Conservation (phyloP, 2,113 vertebrate species). For the Plecotus auritus region DNA sequence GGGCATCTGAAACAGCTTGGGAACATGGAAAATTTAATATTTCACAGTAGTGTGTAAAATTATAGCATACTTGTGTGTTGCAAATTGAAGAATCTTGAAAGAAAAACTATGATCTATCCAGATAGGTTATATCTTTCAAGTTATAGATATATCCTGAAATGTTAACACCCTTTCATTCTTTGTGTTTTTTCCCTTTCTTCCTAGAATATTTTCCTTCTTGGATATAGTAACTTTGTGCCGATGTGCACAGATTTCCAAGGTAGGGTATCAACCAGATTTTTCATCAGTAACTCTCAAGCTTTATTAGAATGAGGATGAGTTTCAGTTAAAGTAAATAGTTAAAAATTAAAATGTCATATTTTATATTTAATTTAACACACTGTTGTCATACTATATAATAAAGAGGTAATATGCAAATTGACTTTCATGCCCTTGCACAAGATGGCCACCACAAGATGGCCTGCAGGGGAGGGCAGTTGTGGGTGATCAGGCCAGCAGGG, state of each 20-base stretch:
- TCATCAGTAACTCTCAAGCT: not conserved
- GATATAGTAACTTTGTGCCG: conserved; percentile 96
- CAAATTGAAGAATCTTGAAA: not conserved
- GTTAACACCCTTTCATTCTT: conserved; percentile 28
- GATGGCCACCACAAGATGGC: too few relatives aligned
- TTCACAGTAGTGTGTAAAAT: not conserved
- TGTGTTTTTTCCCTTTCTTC: conserved; percentile 68
- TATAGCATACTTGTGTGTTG: not conserved
- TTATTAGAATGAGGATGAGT: not conserved
- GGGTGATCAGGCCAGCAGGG: too few relatives aligned
- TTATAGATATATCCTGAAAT: not conserved
- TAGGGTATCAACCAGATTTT: conserved; percentile 74
- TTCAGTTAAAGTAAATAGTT: conserved; percentile 33
- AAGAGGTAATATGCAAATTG: too few relatives aligned
- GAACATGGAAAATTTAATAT: not conserved
- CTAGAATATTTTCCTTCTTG: conserved; percentile 97
- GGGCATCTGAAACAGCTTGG: not conserved
- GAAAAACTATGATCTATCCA: not conserved
- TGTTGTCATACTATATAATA: not conserved
- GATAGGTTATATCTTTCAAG: conserved; percentile 15
- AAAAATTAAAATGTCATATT: not conserved
- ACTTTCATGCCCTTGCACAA: too few relatives aligned
- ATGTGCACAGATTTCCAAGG: conserved; percentile 97
- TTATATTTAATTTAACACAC: not conserved
- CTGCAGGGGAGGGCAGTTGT: too few relatives aligned